A percentile compares a stretch with the other conserved stretches of the same genome.
Conservation (phyloP, 2,113 vertebrate genomes). For the Zosterops pallidus region DNA sequence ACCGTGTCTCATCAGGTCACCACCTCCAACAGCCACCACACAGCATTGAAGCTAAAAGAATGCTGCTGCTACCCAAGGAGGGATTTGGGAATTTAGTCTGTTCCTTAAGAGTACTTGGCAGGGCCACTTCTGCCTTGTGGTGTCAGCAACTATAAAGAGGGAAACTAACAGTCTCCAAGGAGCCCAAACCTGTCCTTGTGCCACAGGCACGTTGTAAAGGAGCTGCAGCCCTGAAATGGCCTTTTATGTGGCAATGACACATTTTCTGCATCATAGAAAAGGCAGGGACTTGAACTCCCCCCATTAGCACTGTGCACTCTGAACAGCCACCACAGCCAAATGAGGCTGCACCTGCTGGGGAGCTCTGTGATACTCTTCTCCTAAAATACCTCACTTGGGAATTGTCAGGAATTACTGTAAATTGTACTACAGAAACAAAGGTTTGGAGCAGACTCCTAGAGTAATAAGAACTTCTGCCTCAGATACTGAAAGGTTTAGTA, state of each 20-base stretch:
- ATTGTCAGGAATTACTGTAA: background rate
- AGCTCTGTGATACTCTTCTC: background rate
- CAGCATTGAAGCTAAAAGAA: background rate
- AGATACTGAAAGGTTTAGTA: background rate
- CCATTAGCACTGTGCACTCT: background rate
- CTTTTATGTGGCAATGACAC: background rate
- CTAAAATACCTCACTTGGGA: background rate
- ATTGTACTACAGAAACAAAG: background rate
- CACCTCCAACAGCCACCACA: background rate
- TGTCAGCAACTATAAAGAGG: background rate
- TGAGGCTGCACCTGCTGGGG: background rate
- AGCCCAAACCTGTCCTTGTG: background rate
- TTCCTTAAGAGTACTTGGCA: background rate
- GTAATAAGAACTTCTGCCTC: background rate
- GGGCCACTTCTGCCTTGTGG: background rate
- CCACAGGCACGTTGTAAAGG: background rate
- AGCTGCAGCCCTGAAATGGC: background rate
- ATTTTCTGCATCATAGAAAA: background rate
- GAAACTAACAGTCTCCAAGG: background rate
- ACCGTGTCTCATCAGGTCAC: background rate
- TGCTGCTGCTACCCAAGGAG: background rate
- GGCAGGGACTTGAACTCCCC: background rate
- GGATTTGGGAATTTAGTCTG: background rate
- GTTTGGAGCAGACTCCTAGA: background rate
- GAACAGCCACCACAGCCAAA: background rate